phyloP scores from a whole-genome alignment of 2,797 vertebrate species.

The Rhabdophis nuchalis region DNA sequence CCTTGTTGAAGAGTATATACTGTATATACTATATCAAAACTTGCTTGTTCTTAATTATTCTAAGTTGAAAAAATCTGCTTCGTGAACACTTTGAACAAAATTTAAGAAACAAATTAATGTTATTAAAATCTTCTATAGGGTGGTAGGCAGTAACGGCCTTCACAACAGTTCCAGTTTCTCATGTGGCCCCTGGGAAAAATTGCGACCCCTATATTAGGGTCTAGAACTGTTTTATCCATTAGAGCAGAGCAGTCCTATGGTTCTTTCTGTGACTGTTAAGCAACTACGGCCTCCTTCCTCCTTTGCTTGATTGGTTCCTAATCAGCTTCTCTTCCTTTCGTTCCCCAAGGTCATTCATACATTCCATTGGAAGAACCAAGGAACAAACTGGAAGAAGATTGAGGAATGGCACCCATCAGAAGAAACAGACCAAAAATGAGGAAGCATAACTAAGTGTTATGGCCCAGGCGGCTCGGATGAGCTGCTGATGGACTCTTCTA shows the following conservation, averaged over 20 bases:
- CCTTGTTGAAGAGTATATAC: not conserved
- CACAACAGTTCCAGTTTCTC: not conserved
- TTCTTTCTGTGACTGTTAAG: not conserved
- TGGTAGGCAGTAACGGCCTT: not conserved
- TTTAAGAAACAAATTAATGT: not conserved
- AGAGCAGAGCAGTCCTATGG: not conserved
- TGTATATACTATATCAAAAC: not conserved
- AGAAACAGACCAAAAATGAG: not conserved
- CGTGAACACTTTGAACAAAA: not conserved
- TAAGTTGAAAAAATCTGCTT: not conserved
- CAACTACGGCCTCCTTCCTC: not conserved
- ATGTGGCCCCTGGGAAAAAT: not conserved
- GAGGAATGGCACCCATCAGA: not conserved
- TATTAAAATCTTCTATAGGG: not conserved
- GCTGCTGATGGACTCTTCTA: too few relatives aligned
- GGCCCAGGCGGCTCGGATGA: too few relatives aligned
- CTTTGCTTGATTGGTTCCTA: not conserved
- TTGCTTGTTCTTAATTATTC: not conserved
- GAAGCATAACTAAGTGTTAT: not conserved
- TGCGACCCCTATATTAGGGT: not conserved
- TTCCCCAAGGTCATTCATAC: not conserved
- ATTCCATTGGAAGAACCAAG: not conserved
- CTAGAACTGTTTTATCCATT: not conserved
- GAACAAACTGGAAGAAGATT: not conserved
- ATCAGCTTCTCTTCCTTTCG: not conserved